These are phyloP conservation scores for Aspiorhynchus laticeps DNA, from an alignment of 2,113 vertebrate species.

Conservation along the genomic window DNA sequence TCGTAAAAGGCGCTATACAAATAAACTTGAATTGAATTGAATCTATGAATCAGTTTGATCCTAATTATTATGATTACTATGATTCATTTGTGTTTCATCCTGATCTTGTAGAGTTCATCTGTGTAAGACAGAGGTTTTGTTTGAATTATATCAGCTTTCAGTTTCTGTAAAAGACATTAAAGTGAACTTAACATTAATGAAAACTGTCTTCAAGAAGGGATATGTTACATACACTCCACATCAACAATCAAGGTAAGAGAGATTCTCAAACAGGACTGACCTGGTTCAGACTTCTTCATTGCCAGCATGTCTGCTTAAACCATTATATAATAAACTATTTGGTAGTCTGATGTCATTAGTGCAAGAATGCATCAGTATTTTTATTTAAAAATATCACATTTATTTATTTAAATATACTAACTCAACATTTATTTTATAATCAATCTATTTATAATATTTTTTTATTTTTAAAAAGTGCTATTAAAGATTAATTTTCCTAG, in stretches of 20 bases:
- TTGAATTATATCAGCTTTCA: background rate
- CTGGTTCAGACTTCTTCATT: background rate
- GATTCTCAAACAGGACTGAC: background rate
- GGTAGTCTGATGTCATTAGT: background rate
- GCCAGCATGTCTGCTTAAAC: background rate
- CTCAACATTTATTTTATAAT: background rate
- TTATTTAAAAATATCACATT: background rate
- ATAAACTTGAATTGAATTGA: no score
- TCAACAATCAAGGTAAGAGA: constrained; percentile 4
- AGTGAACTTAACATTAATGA: background rate
- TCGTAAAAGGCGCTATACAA: no score
- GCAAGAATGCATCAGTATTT: background rate
- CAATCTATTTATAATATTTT: no score
- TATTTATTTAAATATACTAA: background rate
- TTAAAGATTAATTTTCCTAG: no score
- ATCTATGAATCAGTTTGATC: background rate
- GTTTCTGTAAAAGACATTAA: constrained; percentile 15
- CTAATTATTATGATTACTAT: background rate
- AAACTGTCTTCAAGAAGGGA: background rate
- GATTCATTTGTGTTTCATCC: background rate
- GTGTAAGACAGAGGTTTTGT: background rate
- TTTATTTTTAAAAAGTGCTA: no score
- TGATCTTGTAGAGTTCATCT: background rate
- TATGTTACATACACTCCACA: background rate
- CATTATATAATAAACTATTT: background rate